Conservation (phyloP, 2,113 vertebrate species). For the Hemicordylus capensis region DNA sequence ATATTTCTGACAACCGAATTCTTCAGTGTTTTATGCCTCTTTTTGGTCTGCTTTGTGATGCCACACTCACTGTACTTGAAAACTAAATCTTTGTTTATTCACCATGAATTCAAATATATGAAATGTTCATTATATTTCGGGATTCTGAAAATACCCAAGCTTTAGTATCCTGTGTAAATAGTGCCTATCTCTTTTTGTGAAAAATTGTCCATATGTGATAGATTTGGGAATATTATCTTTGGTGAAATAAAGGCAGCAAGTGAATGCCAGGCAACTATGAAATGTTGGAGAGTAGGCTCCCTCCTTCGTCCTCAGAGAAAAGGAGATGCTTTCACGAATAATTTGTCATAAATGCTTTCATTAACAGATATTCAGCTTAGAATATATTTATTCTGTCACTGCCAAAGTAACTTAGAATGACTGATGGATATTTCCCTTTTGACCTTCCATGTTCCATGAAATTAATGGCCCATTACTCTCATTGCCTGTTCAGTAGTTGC, state of each 20-base stretch:
- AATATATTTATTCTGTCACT: conserved; percentile 2
- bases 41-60: neutral
- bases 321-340: neutral
- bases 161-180: neutral
- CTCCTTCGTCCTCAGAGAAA: neutral
- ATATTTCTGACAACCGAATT: neutral
- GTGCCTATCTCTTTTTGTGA: neutral
- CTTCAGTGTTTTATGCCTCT: neutral
- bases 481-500: neutral
- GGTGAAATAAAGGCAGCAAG: neutral
- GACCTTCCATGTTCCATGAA: conserved; percentile 15
- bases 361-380: neutral
- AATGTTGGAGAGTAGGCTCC: neutral
- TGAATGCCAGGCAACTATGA: neutral
- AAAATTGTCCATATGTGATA: neutral
- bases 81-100: neutral
- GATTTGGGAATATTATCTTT: neutral
- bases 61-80: neutral
- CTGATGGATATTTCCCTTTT: conserved; percentile 15
- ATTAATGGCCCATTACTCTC: conserved; percentile 27
- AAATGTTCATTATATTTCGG: neutral
- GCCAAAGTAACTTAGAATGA: conserved; percentile 8
- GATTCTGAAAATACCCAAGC: neutral
- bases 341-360: neutral
- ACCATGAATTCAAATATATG: neutral